A percentile compares a stretch with the other conserved stretches of the same genome.
phyloP scores from a whole-genome alignment of 2,888 invertebrate genomes.

The Drosophila cyrtoloma region DNA sequence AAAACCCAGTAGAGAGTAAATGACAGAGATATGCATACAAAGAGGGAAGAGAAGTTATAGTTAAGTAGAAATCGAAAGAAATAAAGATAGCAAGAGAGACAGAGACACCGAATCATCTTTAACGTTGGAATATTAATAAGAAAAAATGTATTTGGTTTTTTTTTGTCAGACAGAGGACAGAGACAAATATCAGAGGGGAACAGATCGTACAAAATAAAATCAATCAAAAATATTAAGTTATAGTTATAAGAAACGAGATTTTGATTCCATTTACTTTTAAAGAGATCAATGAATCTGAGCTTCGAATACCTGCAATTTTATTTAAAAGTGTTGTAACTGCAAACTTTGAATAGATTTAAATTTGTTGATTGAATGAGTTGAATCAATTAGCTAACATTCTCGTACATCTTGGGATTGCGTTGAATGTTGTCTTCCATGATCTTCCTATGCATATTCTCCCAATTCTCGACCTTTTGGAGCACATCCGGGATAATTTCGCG shows the following conservation, averaged over 20 bases:
- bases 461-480: constrained; percentile 65
- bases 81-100: not conserved
- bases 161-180: not conserved
- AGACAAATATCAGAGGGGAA: not conserved
- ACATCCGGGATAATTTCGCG: constrained; percentile 73
- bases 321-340: constrained; percentile 12
- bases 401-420: constrained; percentile 83
- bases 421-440: constrained; percentile 84
- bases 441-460: constrained; percentile 74
- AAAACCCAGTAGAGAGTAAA: not conserved
- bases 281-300: not conserved
- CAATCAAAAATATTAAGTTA: not conserved
- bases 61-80: not conserved
- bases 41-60: not conserved
- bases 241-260: not conserved
- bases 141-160: not conserved
- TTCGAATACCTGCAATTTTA: constrained; percentile 25
- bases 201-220: not conserved
- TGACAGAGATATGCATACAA: not conserved
- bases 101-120: not conserved
- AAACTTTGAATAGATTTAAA: constrained; percentile 22
- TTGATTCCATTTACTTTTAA: not conserved
- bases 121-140: not conserved
- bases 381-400: constrained; percentile 70
- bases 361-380: not conserved